Evolutionary conservation across 1,140 invertebrate genomes (phyloP), one percentile per base, ranked within the genome.

Genomic region (Drosophila pseudoananassae): DNA sequence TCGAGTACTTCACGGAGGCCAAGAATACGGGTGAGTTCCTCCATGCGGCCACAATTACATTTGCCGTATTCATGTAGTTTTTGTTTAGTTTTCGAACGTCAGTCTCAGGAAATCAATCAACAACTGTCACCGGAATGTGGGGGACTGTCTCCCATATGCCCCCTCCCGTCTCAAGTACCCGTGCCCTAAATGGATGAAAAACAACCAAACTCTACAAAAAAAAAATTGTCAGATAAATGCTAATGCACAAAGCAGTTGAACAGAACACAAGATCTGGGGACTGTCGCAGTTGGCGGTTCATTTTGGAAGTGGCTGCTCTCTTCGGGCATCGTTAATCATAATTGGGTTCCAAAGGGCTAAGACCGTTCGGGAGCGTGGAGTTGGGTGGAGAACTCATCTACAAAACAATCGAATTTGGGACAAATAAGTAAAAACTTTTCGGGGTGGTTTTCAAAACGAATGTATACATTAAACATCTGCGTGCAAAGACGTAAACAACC

Each of bases 81-180:
- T 69, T 68, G 56, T 76, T 43, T 82, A 36, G 45, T 50, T 68
- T 84, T 65, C 49, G 56, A 65, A 52, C 85, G 81, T 80, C 81
- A 87, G 82, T 20, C 78, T 45, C 43, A 52, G 68, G 56, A 87
- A 78, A 87, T 87, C 82, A 87, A 87, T 87, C 82, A 87, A 78
- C 82, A 75, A 78, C 75, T 82, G 82, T 87, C 82, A 87, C 54
- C 43, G 57, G 27, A 57, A 78, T 78, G 75, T 68, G 79, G 74
- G 79, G 64, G 74, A 68, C 23, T 59, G 27, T 31, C 49, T 66
- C 50, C 53, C 71, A 71, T 31, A 29, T 61, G 15, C 25, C 15
- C 38, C 20, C n/a, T 36, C 9, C 63, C 65, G 17, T 12, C 12
- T 49, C 51, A 68, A 69, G 65, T 68, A 25, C 61, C 10, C 64